A percentile compares a stretch with the other conserved stretches of the same genome.
Evolutionary conservation across 2,113 vertebrate species (phyloP).

Genomic region (Epinephelus cyanopodus): DNA sequence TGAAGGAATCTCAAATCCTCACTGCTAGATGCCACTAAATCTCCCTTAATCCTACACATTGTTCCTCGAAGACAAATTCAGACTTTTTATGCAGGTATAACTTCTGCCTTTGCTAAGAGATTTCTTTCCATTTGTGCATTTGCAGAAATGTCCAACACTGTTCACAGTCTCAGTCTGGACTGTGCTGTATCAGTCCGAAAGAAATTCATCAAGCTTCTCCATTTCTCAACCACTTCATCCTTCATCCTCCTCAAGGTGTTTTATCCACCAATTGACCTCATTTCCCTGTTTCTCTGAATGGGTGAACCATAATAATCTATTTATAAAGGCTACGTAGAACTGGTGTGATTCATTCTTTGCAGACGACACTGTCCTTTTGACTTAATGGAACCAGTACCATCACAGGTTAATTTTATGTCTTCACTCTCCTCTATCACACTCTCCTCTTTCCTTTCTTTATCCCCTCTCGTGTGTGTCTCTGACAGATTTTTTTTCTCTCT

Average conservation of each 20-base stretch:
- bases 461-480: neutral
- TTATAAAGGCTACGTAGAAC: neutral
- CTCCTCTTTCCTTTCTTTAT: neutral
- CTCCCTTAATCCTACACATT: no score
- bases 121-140: no score
- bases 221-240: neutral
- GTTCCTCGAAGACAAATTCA: no score
- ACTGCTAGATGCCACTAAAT: no score
- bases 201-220: neutral
- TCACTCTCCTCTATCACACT: neutral
- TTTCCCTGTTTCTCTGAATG: no score
- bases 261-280: no score
- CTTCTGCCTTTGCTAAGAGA: no score
- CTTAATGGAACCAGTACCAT: neutral
- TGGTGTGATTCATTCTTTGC: neutral
- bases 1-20: no score
- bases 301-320: no score
- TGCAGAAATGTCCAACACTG: neutral
- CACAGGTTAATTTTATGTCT: neutral
- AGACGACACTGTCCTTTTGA: conserved; percentile 12
- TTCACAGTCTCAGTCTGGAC: neutral
- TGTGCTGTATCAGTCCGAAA: neutral
- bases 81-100: no score
- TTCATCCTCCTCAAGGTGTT: conserved; percentile 2
- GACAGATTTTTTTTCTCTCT: neutral